These are phyloP conservation scores for Craterocephalus amniculus DNA, from an alignment of 2,797 vertebrate genomes.

Conservation along the genomic window DNA sequence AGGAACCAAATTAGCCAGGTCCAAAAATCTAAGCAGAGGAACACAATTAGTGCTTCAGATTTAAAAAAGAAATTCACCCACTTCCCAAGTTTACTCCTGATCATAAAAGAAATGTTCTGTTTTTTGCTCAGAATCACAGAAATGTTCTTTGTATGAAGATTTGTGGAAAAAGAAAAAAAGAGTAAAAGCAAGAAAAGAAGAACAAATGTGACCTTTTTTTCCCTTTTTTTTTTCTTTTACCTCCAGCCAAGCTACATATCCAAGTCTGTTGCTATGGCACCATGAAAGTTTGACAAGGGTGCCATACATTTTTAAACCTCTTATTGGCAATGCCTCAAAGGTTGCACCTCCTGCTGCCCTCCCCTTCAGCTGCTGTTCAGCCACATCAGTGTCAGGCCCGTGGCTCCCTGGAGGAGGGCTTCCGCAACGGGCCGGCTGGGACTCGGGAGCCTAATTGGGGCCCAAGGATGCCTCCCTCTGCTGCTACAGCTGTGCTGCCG, in stretches of 20 bases:
- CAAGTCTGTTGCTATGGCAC: constrained; percentile 59
- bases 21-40: too few species aligned
- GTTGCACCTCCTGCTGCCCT: constrained; percentile 76
- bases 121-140: not conserved
- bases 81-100: not conserved
- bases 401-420: constrained; percentile 62
- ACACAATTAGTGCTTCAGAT: not conserved
- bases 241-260: constrained; percentile 34
- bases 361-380: constrained; percentile 83
- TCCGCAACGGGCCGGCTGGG: constrained; percentile 60
- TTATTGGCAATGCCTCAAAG: constrained; percentile 83
- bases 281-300: constrained; percentile 71
- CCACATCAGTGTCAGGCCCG: constrained; percentile 80
- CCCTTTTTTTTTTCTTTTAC: constrained; percentile 34
- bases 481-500: constrained; percentile 75
- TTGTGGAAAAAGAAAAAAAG: not conserved
- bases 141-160: not conserved
- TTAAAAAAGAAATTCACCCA: not conserved
- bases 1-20: too few species aligned
- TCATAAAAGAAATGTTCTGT: too few species aligned
- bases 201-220: constrained; percentile 56
- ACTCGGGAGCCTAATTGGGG: constrained; percentile 76
- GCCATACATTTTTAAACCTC: constrained; percentile 76
- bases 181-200: constrained; percentile 13
- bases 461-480: constrained; percentile 65